A percentile compares a stretch with the other conserved stretches of the same genome.
Conservation (phyloP, 1,140 invertebrate genomes). For the Saxidomus purpurata region DNA sequence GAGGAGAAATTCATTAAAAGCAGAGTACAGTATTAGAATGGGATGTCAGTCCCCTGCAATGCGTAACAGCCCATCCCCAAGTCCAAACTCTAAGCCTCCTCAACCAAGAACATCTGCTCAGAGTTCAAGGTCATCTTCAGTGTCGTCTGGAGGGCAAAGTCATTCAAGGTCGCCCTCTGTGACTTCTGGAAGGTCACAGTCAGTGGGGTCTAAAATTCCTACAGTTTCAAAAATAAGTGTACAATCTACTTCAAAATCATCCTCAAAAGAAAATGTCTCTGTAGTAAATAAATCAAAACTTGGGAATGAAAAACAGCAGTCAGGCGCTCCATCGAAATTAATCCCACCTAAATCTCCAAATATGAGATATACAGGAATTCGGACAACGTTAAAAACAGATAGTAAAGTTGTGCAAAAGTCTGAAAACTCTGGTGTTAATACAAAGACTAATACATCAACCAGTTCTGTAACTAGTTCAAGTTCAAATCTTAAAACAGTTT, state of each 20-base stretch:
- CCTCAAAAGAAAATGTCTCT: too few relatives aligned
- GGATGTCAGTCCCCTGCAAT: slow-evolving; percentile 26
- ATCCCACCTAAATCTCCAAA: slow-evolving; percentile 53
- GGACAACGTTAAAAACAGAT: slow-evolving; percentile 57
- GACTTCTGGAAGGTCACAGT: slow-evolving; percentile 44
- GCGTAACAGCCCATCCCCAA: neutral
- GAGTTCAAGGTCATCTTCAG: slow-evolving; percentile 26
- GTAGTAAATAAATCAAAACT: neutral
- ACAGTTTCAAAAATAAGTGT: slow-evolving; percentile 13
- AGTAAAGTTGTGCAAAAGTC: slow-evolving; percentile 5
- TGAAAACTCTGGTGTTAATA: slow-evolving; percentile 25
- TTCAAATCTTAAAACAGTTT: slow-evolving; percentile 40
- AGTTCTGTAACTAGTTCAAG: neutral
- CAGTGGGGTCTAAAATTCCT: slow-evolving; percentile 55
- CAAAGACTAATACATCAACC: neutral
- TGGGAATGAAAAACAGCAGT: neutral
- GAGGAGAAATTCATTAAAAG: slow-evolving; percentile 54
- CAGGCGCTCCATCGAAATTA: neutral
- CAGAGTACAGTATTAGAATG: slow-evolving; percentile 54
- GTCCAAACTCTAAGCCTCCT: slow-evolving; percentile 47
- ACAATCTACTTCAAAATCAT: neutral
- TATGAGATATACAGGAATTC: slow-evolving; percentile 46
- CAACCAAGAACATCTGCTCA: neutral
- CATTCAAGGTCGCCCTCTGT: slow-evolving; percentile 52
- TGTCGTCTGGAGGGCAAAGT: slow-evolving; percentile 35